phyloP scores from a whole-genome alignment of 2,113 vertebrate genomes.

The Peromyscus maniculatus region DNA sequence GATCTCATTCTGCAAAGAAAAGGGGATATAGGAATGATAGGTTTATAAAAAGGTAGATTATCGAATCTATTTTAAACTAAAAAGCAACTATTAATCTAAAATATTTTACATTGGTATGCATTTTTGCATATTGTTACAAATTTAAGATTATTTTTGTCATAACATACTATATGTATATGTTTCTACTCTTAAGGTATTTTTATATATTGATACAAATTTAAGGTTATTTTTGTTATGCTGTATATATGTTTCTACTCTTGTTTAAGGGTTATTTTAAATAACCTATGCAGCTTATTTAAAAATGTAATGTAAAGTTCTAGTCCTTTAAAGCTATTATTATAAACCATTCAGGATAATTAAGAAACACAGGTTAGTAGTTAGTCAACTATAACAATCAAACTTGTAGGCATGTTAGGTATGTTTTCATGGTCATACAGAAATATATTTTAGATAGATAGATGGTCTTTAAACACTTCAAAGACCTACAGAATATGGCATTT shows the following conservation, averaged over 20 bases:
- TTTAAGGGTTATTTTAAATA: no score
- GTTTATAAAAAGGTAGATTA: not conserved
- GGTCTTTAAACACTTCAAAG: not conserved
- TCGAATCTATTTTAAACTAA: not conserved
- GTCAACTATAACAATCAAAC: not conserved
- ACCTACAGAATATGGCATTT: not conserved
- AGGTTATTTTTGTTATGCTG: not conserved
- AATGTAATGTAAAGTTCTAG: not conserved
- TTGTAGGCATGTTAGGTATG: not conserved
- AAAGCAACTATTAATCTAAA: not conserved
- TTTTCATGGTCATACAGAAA: not conserved
- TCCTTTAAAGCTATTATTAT: not conserved
- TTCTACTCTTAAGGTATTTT: not conserved
- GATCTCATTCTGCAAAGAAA: not conserved
- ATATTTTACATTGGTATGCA: not conserved
- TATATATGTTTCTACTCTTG: not conserved
- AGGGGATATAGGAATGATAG: not conserved
- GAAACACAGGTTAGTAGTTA: not conserved
- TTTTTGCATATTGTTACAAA: not conserved
- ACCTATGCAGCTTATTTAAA: not conserved
- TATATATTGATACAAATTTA: not conserved
- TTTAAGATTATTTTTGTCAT: not conserved
- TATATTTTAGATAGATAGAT: not conserved
- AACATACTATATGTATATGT: not conserved
- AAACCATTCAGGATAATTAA: not conserved